Evolutionary conservation across 2,113 vertebrate species (phyloP).

Genomic region (Vicugna pacos): DNA sequence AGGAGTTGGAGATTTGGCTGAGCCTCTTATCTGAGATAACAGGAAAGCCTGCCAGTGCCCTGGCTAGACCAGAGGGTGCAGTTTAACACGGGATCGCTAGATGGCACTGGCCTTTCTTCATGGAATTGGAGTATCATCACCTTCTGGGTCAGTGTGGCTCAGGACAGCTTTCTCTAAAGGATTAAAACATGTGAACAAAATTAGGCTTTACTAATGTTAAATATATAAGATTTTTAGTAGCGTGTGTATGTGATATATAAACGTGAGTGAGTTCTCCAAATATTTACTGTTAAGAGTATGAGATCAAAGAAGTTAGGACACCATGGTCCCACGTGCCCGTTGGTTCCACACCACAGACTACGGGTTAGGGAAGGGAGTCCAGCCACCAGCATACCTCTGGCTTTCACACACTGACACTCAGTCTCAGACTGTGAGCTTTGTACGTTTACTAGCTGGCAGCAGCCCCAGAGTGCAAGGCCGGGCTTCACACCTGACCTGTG

Average conservation of each 20-base stretch:
- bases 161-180: neutral
- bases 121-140: neutral
- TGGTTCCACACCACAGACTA: neutral
- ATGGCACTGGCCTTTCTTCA: slow-evolving; percentile 34
- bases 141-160: neutral
- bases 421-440: neutral
- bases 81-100: neutral
- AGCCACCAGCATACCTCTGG: too few species aligned
- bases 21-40: neutral
- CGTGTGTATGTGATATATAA: neutral
- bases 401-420: neutral
- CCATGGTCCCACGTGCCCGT: neutral
- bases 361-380: neutral
- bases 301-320: neutral
- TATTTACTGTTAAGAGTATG: neutral
- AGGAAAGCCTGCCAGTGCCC: neutral
- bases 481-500: neutral
- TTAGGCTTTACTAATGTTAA: neutral
- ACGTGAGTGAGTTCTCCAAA: neutral
- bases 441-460: neutral
- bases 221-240: neutral
- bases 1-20: neutral
- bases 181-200: neutral
- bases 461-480: too few species aligned
- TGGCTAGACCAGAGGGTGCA: neutral